phyloP scores from a whole-genome alignment of 2,797 vertebrate species.

The Sparidentex hasta region DNA sequence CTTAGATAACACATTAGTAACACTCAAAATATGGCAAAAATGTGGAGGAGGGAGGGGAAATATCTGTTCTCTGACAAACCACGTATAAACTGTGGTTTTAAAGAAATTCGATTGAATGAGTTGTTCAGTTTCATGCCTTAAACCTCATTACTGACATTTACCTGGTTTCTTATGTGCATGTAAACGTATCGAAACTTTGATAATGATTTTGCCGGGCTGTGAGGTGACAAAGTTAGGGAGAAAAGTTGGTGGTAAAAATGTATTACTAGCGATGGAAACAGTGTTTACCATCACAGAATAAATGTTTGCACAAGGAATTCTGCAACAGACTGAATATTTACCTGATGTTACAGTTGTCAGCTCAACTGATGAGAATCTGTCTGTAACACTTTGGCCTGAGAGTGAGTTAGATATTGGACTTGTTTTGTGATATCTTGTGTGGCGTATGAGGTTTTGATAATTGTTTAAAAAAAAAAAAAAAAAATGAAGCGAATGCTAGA shows the following conservation, averaged over 20 bases:
- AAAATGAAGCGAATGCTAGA: slow-evolving; percentile 44
- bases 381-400: slow-evolving; percentile 1
- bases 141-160: slow-evolving; percentile 21
- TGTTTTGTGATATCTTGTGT: slow-evolving; percentile 49
- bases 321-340: slow-evolving; percentile 49
- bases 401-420: slow-evolving; percentile 44
- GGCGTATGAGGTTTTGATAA: slow-evolving; percentile 43
- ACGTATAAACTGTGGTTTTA: neutral
- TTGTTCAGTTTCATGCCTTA: slow-evolving; percentile 38
- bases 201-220: slow-evolving; percentile 22
- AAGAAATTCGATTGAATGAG: neutral
- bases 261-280: slow-evolving; percentile 24
- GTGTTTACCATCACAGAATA: slow-evolving; percentile 40
- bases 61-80: neutral
- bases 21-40: neutral
- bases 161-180: slow-evolving; percentile 60
- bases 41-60: no score
- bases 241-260: slow-evolving; percentile 20
- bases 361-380: slow-evolving; percentile 30
- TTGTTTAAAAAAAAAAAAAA: slow-evolving; percentile 13
- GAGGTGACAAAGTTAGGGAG: slow-evolving; percentile 26
- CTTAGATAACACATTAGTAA: slow-evolving; percentile 1
- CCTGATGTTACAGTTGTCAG: slow-evolving; percentile 39
- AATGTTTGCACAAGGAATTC: slow-evolving; percentile 63
- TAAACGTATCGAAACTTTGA: slow-evolving; percentile 42